Evolutionary conservation across 2,113 vertebrate species (phyloP).

Genomic region (Menura novaehollandiae): DNA sequence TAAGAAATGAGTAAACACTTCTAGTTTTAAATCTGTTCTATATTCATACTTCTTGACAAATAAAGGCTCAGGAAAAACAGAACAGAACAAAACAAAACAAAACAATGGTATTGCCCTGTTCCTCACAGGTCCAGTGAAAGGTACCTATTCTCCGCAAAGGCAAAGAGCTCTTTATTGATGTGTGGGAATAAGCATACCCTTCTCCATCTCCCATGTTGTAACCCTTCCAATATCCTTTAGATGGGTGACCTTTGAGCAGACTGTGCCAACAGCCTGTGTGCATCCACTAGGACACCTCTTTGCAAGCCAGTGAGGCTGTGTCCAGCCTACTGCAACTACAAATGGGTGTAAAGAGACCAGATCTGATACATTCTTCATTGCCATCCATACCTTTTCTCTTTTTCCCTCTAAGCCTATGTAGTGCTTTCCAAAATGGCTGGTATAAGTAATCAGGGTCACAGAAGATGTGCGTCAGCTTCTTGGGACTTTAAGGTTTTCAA

Average conservation of each 20-base stretch:
- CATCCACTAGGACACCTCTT: neutral
- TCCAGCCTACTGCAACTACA: neutral
- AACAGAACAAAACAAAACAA: neutral
- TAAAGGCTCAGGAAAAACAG: neutral
- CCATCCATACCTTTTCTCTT: neutral
- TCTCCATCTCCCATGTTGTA: neutral
- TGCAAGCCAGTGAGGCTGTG: neutral
- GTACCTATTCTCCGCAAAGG: neutral
- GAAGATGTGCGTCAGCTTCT: neutral
- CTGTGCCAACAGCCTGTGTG: neutral
- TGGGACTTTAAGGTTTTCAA: slow-evolving; percentile 44
- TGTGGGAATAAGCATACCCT: neutral
- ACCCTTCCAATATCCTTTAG: neutral
- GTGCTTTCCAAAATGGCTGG: neutral
- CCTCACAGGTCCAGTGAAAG: neutral
- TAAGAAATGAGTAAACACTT: neutral
- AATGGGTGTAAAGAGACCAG: neutral
- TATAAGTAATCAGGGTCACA: slow-evolving; percentile 5
- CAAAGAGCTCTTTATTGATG: neutral
- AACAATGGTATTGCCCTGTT: neutral
- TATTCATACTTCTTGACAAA: neutral
- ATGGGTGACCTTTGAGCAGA: neutral
- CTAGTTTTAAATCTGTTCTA: neutral
- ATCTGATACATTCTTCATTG: neutral
- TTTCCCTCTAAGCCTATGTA: neutral